Conservation (phyloP, 2,888 invertebrate genomes). For the Tortrix viridana region DNA sequence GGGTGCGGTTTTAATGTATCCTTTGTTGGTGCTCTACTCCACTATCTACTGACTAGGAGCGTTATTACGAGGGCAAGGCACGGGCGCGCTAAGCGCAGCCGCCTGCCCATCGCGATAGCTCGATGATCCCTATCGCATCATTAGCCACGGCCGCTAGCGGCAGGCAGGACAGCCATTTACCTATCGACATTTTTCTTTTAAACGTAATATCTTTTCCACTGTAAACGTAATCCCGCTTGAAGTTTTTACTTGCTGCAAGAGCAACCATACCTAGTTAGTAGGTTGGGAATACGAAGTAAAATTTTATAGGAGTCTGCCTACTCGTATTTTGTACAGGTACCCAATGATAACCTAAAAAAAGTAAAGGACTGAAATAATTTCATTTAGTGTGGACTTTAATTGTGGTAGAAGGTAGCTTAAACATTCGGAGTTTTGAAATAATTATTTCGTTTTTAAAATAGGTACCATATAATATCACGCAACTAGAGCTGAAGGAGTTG, state of each 20-base stretch:
- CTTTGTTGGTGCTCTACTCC: neutral
- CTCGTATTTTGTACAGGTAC: too few species aligned
- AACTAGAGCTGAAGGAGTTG: constrained; percentile 10
- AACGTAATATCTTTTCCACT: constrained; percentile 17
- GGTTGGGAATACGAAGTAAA: too few species aligned
- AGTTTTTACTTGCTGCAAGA: neutral
- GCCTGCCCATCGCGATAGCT: constrained; percentile 62
- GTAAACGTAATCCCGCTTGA: neutral
- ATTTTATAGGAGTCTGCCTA: too few species aligned
- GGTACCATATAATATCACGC: too few species aligned
- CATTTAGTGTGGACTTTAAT: too few species aligned
- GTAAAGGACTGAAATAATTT: too few species aligned
- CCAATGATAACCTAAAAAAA: too few species aligned
- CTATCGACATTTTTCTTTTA: constrained; percentile 28
- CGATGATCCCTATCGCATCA: constrained; percentile 53
- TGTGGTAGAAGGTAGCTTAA: too few species aligned
- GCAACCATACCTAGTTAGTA: too few species aligned
- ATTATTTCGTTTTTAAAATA: too few species aligned
- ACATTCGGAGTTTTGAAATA: neutral
- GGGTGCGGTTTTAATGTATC: constrained; percentile 13
- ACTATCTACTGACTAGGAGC: constrained; percentile 8
- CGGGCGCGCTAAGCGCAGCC: constrained; percentile 20
- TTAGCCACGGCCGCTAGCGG: constrained; percentile 34
- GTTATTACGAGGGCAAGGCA: constrained; percentile 8
- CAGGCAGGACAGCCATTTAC: constrained; percentile 27